phyloP scores from a whole-genome alignment of 2,113 vertebrate genomes.

The Gobius niger region DNA sequence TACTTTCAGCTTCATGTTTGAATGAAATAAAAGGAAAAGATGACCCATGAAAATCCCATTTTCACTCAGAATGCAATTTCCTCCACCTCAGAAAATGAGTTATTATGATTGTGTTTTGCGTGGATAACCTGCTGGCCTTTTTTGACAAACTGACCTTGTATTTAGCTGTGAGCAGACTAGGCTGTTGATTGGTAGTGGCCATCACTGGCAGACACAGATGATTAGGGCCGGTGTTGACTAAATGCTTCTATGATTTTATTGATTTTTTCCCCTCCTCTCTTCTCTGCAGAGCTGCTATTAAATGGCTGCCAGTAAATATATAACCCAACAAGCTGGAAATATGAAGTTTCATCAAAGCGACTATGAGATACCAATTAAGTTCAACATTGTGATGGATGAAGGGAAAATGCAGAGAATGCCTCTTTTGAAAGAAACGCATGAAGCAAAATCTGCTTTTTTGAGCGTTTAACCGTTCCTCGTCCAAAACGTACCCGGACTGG shows the following conservation, averaged over 20 bases:
- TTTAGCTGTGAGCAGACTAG: background rate
- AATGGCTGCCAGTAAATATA: slow-evolving; percentile 36
- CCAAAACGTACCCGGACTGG: too few species aligned
- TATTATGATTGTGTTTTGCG: background rate
- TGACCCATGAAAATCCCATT: background rate
- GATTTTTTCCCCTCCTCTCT: slow-evolving; percentile 24
- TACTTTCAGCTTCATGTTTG: background rate
- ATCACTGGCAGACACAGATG: slow-evolving; percentile 13
- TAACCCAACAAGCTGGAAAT: slow-evolving; percentile 51
- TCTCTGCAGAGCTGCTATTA: slow-evolving; percentile 20
- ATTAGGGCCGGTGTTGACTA: slow-evolving; percentile 36
- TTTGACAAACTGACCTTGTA: slow-evolving; percentile 1
- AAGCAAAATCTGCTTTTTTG: too few species aligned
- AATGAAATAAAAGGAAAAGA: slow-evolving; percentile 19
- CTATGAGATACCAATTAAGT: too few species aligned
- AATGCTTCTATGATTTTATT: slow-evolving; percentile 24
- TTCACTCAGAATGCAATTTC: background rate
- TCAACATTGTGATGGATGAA: too few species aligned
- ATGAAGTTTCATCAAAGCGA: slow-evolving; percentile 6
- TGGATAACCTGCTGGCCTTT: background rate
- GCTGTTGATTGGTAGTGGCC: slow-evolving; percentile 30
- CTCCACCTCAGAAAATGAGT: background rate
- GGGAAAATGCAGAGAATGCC: too few species aligned
- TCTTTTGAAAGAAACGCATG: too few species aligned
- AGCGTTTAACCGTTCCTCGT: too few species aligned